These are phyloP conservation scores for Tortrix viridana DNA, from an alignment of 2,888 invertebrate species.

Conservation along the genomic window DNA sequence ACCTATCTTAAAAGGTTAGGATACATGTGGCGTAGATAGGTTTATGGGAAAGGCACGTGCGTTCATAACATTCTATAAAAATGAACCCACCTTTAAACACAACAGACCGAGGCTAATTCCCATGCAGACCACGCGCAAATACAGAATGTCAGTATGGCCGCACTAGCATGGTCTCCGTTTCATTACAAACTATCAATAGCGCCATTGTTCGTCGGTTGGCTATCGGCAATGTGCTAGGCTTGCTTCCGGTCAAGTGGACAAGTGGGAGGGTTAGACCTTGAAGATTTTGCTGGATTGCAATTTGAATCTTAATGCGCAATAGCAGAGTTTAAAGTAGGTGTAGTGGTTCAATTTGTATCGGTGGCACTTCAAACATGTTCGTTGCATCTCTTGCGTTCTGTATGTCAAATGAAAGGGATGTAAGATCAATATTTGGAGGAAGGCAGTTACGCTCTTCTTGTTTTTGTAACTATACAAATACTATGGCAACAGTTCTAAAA, in stretches of 20 bases:
- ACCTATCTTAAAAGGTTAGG: too few relatives aligned
- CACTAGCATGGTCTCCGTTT: constrained; percentile 23
- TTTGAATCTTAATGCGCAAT: too few relatives aligned
- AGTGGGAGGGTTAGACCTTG: constrained; percentile 1
- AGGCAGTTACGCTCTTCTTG: too few relatives aligned
- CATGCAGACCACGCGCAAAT: constrained; percentile 16
- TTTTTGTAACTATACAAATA: too few relatives aligned
- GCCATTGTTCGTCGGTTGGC: constrained; percentile 9
- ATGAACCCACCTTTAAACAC: not conserved
- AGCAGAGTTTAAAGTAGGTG: too few relatives aligned
- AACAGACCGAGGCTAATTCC: not conserved
- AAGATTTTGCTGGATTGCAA: not conserved
- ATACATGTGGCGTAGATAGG: too few relatives aligned
- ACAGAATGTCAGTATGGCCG: constrained; percentile 20
- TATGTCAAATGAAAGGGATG: too few relatives aligned
- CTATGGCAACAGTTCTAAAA: too few relatives aligned
- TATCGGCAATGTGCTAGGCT: constrained; percentile 12
- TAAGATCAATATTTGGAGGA: too few relatives aligned
- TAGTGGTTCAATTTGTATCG: too few relatives aligned
- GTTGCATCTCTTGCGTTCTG: too few relatives aligned
- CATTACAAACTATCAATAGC: not conserved
- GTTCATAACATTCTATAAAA: not conserved
- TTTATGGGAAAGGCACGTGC: not conserved
- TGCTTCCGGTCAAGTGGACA: not conserved
- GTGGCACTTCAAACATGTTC: too few relatives aligned